These are phyloP conservation scores for Eulacestoma nigropectus DNA, from an alignment of 2,113 vertebrate genomes.

Conservation along the genomic window DNA sequence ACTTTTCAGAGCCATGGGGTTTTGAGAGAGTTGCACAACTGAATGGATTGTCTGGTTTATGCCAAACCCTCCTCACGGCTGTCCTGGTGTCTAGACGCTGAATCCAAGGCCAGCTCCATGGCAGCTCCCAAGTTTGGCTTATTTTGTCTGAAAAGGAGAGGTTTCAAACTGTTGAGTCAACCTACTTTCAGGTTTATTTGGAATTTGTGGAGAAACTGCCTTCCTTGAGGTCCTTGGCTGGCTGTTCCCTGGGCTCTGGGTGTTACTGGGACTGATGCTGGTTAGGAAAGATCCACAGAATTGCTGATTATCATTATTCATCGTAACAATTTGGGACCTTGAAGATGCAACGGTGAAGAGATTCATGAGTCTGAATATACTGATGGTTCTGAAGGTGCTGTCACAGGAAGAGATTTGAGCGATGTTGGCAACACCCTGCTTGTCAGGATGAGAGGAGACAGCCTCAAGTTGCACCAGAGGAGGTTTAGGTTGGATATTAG, in stretches of 20 bases:
- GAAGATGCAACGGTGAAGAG: neutral
- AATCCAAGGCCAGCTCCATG: neutral
- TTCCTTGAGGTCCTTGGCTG: rapidly evolving
- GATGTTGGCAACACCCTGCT: neutral
- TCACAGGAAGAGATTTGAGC: neutral
- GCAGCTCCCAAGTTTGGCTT: neutral
- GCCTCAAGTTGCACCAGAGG: neutral
- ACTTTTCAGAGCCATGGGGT: neutral
- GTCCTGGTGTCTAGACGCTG: neutral
- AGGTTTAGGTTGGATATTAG: neutral
- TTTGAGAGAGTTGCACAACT: neutral
- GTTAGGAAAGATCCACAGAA: too few species aligned
- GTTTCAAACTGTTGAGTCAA: neutral
- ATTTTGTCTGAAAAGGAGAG: neutral
- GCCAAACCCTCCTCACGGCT: neutral
- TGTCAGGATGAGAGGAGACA: neutral
- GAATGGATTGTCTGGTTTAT: neutral
- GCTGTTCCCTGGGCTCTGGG: neutral
- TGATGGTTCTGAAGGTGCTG: neutral
- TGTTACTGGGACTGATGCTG: neutral
- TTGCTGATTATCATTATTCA: neutral
- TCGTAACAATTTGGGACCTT: neutral
- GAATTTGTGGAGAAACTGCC: neutral
- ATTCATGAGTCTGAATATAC: neutral
- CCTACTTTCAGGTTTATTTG: neutral